Base-by-base conservation (phyloP, 1,140 invertebrate species). In the Oncopeltus fasciatus region DNA sequence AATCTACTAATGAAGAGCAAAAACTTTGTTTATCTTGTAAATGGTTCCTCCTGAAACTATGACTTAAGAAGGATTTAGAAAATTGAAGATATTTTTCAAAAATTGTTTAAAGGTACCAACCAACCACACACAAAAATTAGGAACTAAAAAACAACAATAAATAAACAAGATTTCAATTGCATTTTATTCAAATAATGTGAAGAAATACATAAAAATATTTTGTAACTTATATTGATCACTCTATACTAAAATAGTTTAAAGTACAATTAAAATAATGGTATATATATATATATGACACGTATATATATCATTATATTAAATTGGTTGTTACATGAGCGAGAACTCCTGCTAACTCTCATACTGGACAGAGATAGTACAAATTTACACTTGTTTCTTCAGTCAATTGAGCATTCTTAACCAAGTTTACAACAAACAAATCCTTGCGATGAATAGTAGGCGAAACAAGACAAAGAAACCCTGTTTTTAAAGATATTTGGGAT, bases 161-260 rank as follows among this genome's bases (percentile, higher is more conserved):
- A 53, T 24, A 9, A 1, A 49, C 21, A 12, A 53, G 14, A 24
- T 24, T 53, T 53, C 49, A 53, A 24, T 57, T 57, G 56, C 56
- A 57, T 57, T 57, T 57, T 57, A 57, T 57, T 57, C 56, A 57
- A 57, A 57, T 57, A 57, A 57, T 57, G 56, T 57, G 56, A 57
- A 38, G 56, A 57, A 57, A 57, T 57, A 57, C 56, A 57, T 57
- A 57, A 57, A 57, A 57, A 57, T 57, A 57, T 57, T 57, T 57
- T 57, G 33, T 38, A 57, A 57, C 56, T 57, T 38, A 57, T 57
- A 57, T 57, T 31, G 56, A 57, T 57, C 56, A 57, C 56, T 57
- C 56, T 57, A 57, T 57, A 57, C 56, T 57, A 57, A 57, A 57
- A 57, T 57, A 57, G 29, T 57, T 57, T 57, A 57, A 31, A 57